Percentiles rank a stretch among this genome's conserved stretches.
phyloP scores from a whole-genome alignment of 2,797 vertebrate genomes.

The Rhabdophis nuchalis region DNA sequence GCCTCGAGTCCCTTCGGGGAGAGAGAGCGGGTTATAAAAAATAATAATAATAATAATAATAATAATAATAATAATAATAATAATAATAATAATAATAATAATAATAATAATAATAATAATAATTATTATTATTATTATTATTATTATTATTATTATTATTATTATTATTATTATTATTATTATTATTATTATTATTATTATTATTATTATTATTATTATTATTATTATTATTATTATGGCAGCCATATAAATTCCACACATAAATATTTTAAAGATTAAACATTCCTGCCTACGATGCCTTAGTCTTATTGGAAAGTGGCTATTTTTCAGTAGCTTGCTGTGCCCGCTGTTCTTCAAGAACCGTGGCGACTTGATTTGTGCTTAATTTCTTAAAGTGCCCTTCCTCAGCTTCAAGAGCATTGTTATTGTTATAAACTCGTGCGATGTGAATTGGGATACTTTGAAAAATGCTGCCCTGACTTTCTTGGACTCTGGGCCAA shows the following conservation, averaged over 20 bases:
- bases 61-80: too few relatives aligned
- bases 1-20: too few relatives aligned
- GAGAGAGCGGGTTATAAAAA: too few relatives aligned
- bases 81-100: too few relatives aligned
- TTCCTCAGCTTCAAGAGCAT: not conserved
- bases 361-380: not conserved
- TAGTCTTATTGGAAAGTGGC: not conserved
- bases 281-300: not conserved
- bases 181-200: too few relatives aligned
- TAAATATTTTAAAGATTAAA: not conserved
- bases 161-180: too few relatives aligned
- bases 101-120: too few relatives aligned
- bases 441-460: not conserved
- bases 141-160: too few relatives aligned
- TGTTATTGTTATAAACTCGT: not conserved
- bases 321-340: not conserved
- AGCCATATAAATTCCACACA: not conserved
- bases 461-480: not conserved
- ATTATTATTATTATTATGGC: too few relatives aligned
- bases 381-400: not conserved
- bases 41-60: too few relatives aligned
- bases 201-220: too few relatives aligned
- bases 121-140: too few relatives aligned
- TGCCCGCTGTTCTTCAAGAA: not conserved
- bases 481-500: not conserved